These are phyloP conservation scores for Cephalotes varians DNA, from an alignment of 2,888 invertebrate genomes.

Conservation along the genomic window DNA sequence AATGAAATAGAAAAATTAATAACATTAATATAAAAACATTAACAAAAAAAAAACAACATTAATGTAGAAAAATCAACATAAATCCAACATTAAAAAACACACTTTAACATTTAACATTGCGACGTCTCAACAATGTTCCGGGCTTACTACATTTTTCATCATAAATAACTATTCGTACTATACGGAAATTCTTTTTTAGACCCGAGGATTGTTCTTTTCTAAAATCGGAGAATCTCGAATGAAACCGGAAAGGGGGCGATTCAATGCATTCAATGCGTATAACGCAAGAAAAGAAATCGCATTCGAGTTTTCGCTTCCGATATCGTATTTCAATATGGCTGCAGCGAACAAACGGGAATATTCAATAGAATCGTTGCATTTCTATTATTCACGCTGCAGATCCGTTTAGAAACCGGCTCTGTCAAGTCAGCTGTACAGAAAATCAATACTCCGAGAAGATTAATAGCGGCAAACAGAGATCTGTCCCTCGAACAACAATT, in stretches of 20 bases:
- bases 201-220: too few relatives aligned
- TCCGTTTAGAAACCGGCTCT: not conserved
- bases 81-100: too few relatives aligned
- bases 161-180: too few relatives aligned
- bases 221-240: not conserved
- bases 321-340: not conserved
- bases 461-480: not conserved
- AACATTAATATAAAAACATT: too few relatives aligned
- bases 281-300: not conserved
- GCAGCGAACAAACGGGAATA: not conserved
- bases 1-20: too few relatives aligned
- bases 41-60: too few relatives aligned
- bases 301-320: not conserved
- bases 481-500: not conserved
- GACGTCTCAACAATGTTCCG: too few relatives aligned
- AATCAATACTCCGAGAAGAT: not conserved
- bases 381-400: not conserved
- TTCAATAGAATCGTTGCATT: conserved; percentile 1
- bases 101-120: too few relatives aligned
- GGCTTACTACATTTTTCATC: too few relatives aligned
- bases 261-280: too few relatives aligned
- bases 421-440: not conserved
- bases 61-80: too few relatives aligned
- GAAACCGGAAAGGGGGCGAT: not conserved
- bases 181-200: too few relatives aligned